phyloP scores from a whole-genome alignment of 2,888 invertebrate genomes.

The Ophion slaviceki region DNA sequence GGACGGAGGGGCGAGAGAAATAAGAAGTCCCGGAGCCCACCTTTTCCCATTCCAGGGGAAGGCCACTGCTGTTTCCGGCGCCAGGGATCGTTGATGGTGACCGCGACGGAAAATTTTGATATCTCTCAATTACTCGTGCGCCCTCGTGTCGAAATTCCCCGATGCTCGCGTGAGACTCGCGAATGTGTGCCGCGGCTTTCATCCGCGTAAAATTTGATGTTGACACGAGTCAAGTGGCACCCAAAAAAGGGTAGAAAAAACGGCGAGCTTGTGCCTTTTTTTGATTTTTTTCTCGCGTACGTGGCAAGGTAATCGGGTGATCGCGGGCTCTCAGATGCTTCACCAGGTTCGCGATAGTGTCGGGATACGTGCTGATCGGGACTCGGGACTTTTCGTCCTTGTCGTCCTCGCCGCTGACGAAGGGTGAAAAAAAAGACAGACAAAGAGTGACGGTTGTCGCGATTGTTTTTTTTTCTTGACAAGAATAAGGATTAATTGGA shows the following conservation, averaged over 20 bases:
- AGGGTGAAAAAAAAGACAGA: not conserved
- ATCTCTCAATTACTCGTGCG: not conserved
- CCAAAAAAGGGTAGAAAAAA: not conserved
- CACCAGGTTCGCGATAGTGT: constrained; percentile 4
- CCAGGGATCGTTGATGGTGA: constrained; percentile 21
- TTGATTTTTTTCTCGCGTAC: not conserved
- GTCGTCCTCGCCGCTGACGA: constrained; percentile 24
- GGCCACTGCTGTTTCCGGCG: not conserved
- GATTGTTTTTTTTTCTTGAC: constrained; percentile 11
- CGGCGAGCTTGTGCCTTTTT: not conserved
- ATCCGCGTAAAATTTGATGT: constrained; percentile 18
- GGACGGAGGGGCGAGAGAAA: not conserved
- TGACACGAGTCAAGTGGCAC: constrained; percentile 1
- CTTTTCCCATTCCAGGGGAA: not conserved
- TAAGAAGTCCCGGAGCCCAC: not conserved
- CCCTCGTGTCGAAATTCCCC: not conserved
- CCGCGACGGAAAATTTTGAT: constrained; percentile 5
- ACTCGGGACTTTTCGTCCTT: not conserved
- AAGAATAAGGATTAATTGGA: not conserved
- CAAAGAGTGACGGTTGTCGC: constrained; percentile 1
- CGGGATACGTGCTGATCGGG: constrained; percentile 28
- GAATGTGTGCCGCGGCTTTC: not conserved
- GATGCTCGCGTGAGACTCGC: constrained; percentile 9
- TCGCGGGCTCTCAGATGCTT: constrained; percentile 32
- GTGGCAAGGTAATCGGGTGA: constrained; percentile 4